Evolutionary conservation across 2,888 invertebrate species (phyloP), one percentile per base, ranked within the genome.

Genomic region (Caenorhabditis sp.): DNA sequence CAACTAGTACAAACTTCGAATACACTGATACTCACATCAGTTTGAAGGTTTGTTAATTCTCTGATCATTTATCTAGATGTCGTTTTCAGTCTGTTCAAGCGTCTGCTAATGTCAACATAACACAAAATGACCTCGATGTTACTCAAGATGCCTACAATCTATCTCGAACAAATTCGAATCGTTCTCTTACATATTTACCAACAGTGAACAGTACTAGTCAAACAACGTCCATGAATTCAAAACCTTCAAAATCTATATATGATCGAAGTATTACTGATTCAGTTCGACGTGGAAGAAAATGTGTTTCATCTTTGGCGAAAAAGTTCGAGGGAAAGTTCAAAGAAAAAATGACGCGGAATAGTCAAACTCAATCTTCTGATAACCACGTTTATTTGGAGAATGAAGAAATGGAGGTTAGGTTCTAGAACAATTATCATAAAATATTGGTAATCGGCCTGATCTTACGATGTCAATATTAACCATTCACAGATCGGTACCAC

Each of bases 261-360:
- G 31, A 31, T 31, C 31, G 31, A 31, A 43, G 43, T 17, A 17
- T 55, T 4, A 26, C 21, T 10, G n/a, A 24, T 37, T 72, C 72
- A 6, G 58, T 72, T 53, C 72, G 72, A 54, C 72, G 58, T 1
- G 67, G 72, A 31, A 37, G 31, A 8, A 60, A 49, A 26, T 59
- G 61, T 55, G 72, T 72, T 6, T 63, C 67, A 2, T 64, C 57
- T 54, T 58, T 71, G 60, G 66, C 71, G 4, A 66, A 64, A 53
- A 63, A 66, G 23, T 72, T 72, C 21, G 72, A 72, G n/a, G 53
- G 51, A n/a, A 63, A 59, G 14, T 3, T 43, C 43, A 43, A 43
- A 43, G 17, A 43, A 58, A 31, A 31, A 6, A 31, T 31, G 31
- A 10, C 31, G 10, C 31, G 31, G n/a, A n/a, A n/a, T n/a, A n/a